These are phyloP conservation scores for Meles meles DNA, from an alignment of 2,113 vertebrate species.

Conservation along the genomic window DNA sequence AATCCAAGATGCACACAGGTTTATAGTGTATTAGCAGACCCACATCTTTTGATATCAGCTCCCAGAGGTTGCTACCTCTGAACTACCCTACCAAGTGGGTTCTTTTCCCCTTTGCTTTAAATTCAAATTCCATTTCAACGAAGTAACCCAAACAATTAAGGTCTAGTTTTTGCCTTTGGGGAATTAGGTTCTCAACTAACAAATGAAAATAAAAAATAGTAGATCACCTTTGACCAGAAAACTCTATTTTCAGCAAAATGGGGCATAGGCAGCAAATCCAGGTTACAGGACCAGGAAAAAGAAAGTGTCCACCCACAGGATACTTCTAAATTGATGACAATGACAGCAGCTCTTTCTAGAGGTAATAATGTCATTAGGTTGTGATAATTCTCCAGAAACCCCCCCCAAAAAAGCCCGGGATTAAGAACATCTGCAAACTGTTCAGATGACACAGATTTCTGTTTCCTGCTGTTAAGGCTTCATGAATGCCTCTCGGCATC, in stretches of 20 bases:
- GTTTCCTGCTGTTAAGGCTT: conserved; percentile 60
- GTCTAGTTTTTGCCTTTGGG: neutral
- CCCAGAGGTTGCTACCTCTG: neutral
- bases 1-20: neutral
- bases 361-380: conserved; percentile 40
- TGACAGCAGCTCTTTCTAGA: conserved; percentile 61
- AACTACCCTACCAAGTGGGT: conserved; percentile 22
- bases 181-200: conserved; percentile 19
- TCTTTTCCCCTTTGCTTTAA: conserved; percentile 20
- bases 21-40: neutral
- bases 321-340: conserved; percentile 42
- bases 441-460: conserved; percentile 64
- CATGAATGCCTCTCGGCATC: conserved; percentile 33
- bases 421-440: conserved; percentile 59
- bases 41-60: neutral
- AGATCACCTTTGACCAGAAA: neutral
- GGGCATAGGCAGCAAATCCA: conserved; percentile 2
- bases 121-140: conserved; percentile 54
- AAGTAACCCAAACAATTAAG: conserved; percentile 16
- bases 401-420: neutral
- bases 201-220: conserved; percentile 33
- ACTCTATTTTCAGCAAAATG: conserved; percentile 34
- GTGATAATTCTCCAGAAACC: conserved; percentile 56
- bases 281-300: neutral
- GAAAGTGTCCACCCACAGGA: conserved; percentile 8